phyloP scores from a whole-genome alignment of 2,797 vertebrate species.

The Pseudochaenichthys georgianus region DNA sequence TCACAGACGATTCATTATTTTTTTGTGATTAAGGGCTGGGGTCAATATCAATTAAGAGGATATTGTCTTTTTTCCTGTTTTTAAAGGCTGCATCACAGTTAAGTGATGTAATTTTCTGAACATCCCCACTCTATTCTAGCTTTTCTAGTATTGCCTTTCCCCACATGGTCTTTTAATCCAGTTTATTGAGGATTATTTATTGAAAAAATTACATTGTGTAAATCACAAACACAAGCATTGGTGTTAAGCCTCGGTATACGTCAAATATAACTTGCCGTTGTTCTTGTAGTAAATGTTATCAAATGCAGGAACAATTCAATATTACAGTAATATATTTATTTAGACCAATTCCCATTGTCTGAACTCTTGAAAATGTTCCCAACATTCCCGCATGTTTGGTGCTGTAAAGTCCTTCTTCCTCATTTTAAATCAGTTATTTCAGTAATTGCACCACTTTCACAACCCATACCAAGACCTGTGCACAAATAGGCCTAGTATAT shows the following conservation, averaged over 20 bases:
- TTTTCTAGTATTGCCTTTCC: too few species aligned
- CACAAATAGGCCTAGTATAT: background rate
- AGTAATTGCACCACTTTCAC: constrained; percentile 7
- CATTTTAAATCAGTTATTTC: constrained; percentile 4
- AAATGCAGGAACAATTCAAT: background rate
- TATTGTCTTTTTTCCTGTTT: too few species aligned
- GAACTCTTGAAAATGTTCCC: background rate
- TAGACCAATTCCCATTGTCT: background rate
- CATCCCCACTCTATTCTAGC: too few species aligned
- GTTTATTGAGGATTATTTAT: too few species aligned
- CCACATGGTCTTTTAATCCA: too few species aligned
- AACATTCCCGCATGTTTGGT: background rate
- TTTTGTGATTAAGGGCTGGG: too few species aligned
- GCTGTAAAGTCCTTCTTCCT: constrained; percentile 2
- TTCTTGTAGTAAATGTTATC: background rate
- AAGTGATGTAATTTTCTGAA: too few species aligned
- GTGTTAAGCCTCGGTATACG: too few species aligned
- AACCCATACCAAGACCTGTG: background rate
- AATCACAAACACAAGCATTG: too few species aligned
- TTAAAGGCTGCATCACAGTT: too few species aligned
- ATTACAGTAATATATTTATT: background rate
- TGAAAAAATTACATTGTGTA: too few species aligned
- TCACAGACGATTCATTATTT: background rate
- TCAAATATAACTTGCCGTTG: background rate
- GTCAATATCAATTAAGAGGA: too few species aligned